These are phyloP conservation scores for Parnassius apollo DNA, from an alignment of 2,888 invertebrate genomes.

Conservation along the genomic window DNA sequence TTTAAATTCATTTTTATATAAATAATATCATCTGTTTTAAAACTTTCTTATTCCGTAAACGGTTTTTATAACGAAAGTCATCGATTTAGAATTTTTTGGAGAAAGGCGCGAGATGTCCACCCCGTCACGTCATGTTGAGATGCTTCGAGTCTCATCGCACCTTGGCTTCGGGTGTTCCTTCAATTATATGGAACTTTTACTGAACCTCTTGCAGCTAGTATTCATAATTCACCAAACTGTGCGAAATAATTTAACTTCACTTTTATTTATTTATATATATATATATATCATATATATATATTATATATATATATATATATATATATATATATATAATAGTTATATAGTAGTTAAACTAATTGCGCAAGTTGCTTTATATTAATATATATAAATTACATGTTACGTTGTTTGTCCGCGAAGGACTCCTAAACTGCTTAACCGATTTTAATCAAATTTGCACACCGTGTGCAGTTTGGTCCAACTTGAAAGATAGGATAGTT, in stretches of 20 bases:
- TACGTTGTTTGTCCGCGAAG: too few relatives aligned
- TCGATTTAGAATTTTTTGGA: constrained; percentile 32
- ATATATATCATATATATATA: too few relatives aligned
- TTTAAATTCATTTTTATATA: background rate
- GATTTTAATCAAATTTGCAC: too few relatives aligned
- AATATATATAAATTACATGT: too few relatives aligned
- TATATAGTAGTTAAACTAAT: too few relatives aligned
- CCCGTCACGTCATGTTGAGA: constrained; percentile 32
- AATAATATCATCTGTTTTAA: constrained; percentile 5
- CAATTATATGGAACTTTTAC: constrained; percentile 42
- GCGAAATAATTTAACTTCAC: constrained; percentile 15
- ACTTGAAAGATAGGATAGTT: too few relatives aligned
- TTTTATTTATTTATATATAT: too few relatives aligned
- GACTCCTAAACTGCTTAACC: too few relatives aligned
- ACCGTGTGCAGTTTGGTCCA: too few relatives aligned
- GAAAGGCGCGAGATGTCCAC: constrained; percentile 49
- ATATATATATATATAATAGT: too few relatives aligned
- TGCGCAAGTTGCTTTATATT: too few relatives aligned
- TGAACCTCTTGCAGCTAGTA: constrained; percentile 33
- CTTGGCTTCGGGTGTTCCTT: constrained; percentile 39
- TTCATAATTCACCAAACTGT: constrained; percentile 32
- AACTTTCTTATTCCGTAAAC: constrained; percentile 11
- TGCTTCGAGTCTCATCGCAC: constrained; percentile 32
- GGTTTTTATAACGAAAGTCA: constrained; percentile 11
- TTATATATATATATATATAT: too few relatives aligned